Conservation (phyloP, 2,113 vertebrate species). For the Anarrhichthys ocellatus region DNA sequence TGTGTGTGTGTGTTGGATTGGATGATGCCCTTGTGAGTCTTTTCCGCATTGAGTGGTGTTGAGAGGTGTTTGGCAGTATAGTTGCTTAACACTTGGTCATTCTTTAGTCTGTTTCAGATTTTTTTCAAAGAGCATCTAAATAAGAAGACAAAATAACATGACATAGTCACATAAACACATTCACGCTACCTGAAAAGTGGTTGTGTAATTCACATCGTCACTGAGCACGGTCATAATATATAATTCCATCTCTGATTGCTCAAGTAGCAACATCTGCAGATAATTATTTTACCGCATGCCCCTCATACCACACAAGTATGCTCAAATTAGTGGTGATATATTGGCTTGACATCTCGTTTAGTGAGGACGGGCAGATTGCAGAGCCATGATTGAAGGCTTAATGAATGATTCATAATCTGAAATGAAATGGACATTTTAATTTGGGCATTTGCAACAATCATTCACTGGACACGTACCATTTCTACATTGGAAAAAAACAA, state of each 20-base stretch:
- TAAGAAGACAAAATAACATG: not conserved
- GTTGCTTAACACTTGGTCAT: not conserved
- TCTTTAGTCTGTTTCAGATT: conserved; percentile 13
- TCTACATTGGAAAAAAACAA: conserved; percentile 5
- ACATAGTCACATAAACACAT: not conserved
- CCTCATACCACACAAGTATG: conserved; percentile 53
- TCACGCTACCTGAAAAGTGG: not conserved
- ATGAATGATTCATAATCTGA: conserved; percentile 67
- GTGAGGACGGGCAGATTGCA: conserved; percentile 43
- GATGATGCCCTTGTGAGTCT: conserved; percentile 16
- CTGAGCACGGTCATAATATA: conserved; percentile 10
- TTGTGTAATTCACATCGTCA: not conserved
- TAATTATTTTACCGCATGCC: conserved; percentile 49
- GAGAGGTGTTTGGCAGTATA: conserved; percentile 14
- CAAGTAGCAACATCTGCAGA: conserved; percentile 57
- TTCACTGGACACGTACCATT: conserved; percentile 13
- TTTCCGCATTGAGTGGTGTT: not conserved
- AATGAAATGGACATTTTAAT: conserved; percentile 65
- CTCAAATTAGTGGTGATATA: conserved; percentile 66
- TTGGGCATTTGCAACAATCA: conserved; percentile 43
- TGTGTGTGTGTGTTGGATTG: not conserved
- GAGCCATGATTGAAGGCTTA: conserved; percentile 63
- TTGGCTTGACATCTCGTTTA: conserved; percentile 69
- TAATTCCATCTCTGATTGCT: conserved; percentile 50
- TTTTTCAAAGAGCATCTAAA: not conserved